Evolutionary conservation across 2,797 vertebrate species (phyloP).

Genomic region (Hippoglossus hippoglossus): DNA sequence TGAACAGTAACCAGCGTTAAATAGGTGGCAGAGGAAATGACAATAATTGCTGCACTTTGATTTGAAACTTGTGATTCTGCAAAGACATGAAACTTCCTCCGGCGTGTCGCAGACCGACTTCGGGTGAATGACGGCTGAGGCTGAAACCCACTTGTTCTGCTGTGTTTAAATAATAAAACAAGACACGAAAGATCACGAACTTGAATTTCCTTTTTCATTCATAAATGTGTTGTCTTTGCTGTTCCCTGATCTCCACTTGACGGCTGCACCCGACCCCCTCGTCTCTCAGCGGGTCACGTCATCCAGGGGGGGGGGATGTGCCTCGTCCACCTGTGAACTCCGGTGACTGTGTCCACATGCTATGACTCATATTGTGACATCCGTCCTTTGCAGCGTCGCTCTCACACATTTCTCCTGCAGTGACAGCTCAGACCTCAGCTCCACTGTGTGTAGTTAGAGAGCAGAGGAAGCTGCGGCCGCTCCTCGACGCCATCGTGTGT

Average conservation of each 20-base stretch:
- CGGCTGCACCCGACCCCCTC: background rate
- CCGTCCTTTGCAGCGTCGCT: constrained; percentile 31
- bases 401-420: constrained; percentile 29
- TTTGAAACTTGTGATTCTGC: background rate
- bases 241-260: background rate
- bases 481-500: constrained; percentile 14
- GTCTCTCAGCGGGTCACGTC: constrained; percentile 27
- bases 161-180: constrained; percentile 46
- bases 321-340: constrained; percentile 16
- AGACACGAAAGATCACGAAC: background rate
- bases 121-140: background rate
- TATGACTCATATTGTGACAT: constrained; percentile 49
- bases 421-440: constrained; percentile 39
- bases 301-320: background rate
- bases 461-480: background rate
- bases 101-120: constrained; percentile 15
- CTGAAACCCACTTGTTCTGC: constrained; percentile 19
- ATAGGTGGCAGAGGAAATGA: constrained; percentile 8
- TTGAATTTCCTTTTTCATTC: background rate
- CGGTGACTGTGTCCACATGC: constrained; percentile 47
- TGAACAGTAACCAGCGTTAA: constrained; percentile 24
- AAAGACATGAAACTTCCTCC: background rate
- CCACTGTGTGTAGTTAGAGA: too few relatives aligned
- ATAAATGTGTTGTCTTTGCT: background rate
- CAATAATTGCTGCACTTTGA: background rate